Conservation (phyloP, 2,888 invertebrate species). For the Drosophila affinis region DNA sequence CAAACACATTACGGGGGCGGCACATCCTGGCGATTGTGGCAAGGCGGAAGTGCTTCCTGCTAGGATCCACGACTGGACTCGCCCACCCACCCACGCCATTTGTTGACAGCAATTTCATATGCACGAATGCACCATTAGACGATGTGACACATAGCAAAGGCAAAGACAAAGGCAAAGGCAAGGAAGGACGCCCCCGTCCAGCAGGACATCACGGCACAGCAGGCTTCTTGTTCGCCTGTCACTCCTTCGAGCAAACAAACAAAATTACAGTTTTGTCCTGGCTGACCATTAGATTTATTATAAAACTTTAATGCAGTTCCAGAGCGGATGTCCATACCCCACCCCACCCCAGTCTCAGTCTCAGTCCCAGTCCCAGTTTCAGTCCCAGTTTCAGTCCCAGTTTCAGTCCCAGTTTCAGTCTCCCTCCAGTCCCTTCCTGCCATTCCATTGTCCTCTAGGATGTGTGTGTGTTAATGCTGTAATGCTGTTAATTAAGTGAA, state of each 20-base stretch:
- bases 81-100: slow-evolving; percentile 39
- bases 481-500: slow-evolving; percentile 53
- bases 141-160: slow-evolving; percentile 45
- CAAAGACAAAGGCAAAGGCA: slow-evolving; percentile 33
- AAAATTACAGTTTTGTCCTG: slow-evolving; percentile 50
- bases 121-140: slow-evolving; percentile 68
- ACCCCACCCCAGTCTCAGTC: not conserved
- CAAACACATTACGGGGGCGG: slow-evolving; percentile 52
- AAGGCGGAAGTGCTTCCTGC: slow-evolving; percentile 48
- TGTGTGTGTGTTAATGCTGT: slow-evolving; percentile 47
- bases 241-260: slow-evolving; percentile 37
- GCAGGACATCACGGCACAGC: not conserved
- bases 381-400: slow-evolving; percentile 3
- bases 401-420: not conserved
- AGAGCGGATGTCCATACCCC: not conserved
- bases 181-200: slow-evolving; percentile 8
- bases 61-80: slow-evolving; percentile 1
- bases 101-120: slow-evolving; percentile 71
- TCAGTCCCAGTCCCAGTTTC: too few species aligned
- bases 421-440: not conserved
- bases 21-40: slow-evolving; percentile 66
- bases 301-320: slow-evolving; percentile 49
- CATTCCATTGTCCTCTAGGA: not conserved
- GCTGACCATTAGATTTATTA: slow-evolving; percentile 50
- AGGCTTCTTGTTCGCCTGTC: slow-evolving; percentile 18